Base-by-base conservation (phyloP, 2,888 invertebrate genomes). In the Brachyptera risi region DNA sequence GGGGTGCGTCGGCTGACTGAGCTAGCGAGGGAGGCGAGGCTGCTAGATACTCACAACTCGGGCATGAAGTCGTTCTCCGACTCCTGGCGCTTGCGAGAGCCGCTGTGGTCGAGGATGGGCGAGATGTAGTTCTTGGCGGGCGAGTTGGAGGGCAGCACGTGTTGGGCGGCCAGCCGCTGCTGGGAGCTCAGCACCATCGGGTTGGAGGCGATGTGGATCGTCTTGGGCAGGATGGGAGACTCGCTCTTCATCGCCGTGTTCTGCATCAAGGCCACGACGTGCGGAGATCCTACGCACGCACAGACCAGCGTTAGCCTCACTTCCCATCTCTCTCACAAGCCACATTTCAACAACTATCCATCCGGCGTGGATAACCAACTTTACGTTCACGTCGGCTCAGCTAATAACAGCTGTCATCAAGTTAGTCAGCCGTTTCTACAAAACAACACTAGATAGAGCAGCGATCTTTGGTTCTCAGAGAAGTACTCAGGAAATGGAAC, bases 101-200 rank as follows among this genome's bases (percentile, higher is more conserved):
- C 79, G 64, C 77, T 79, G 68, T 82, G 81, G 72, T 82, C 81
- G 67, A 84, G 72, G 65, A 84, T 83, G 21, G 83, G 82, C 65
- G 83, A 82, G 67, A 80, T 79, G 68, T 78, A 79, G 57, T 76
- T 75, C 71, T 78, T 77, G 21, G n/a, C 21, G 50, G 66, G 64
- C 35, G 60, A 50, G 44, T 54, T 60, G 15, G 63, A 24, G 13
- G 62, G 64, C 58, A 64, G 37, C 4, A 65, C 62, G 24, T 62
- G 64, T 15, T 64, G 65, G 11, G 63, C 62, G 17, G 63, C 61
- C 24, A 65, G 21, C 19, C 65, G 60, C 54, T 65, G 65, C 13
- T 63, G 60, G 27, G 63, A 37, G 56, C 61, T 65, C 35, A 65
- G 49, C n/a, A 67, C 67, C 64, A 67, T 60, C 31, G 67, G 65